Evolutionary conservation across 2,888 invertebrate genomes (phyloP).

Genomic region (Xestia xanthographa): DNA sequence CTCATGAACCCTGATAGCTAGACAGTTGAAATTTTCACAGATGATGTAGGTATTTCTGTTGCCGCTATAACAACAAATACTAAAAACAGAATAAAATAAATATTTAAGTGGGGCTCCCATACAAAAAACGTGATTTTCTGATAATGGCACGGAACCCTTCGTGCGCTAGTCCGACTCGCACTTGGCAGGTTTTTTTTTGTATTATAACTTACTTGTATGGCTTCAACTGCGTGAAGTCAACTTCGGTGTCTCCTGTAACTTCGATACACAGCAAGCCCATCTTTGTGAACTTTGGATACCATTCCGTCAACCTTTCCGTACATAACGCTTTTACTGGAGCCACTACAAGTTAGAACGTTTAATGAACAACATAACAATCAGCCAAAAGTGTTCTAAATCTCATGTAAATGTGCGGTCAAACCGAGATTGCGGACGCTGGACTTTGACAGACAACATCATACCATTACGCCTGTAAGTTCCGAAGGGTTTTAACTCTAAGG

Average conservation of each 20-base stretch:
- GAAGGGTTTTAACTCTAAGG: neutral
- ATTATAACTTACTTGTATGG: constrained; percentile 80
- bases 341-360: constrained; percentile 86
- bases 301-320: constrained; percentile 93
- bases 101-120: no score
- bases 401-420: neutral
- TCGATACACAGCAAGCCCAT: constrained; percentile 92
- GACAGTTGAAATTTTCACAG: no score
- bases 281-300: constrained; percentile 92
- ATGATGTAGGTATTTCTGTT: no score
- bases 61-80: no score
- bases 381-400: neutral
- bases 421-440: neutral
- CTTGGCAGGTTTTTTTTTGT: no score
- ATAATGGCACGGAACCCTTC: no score
- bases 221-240: constrained; percentile 89
- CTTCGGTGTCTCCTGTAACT: constrained; percentile 94
- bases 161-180: no score
- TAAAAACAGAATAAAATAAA: no score
- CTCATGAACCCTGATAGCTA: no score
- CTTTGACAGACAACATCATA: neutral
- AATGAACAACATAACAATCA: neutral
- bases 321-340: constrained; percentile 95
- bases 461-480: neutral
- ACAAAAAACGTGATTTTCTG: no score